Base-by-base conservation (phyloP, 2,888 invertebrate genomes). In the Chloroclystis v-ata region DNA sequence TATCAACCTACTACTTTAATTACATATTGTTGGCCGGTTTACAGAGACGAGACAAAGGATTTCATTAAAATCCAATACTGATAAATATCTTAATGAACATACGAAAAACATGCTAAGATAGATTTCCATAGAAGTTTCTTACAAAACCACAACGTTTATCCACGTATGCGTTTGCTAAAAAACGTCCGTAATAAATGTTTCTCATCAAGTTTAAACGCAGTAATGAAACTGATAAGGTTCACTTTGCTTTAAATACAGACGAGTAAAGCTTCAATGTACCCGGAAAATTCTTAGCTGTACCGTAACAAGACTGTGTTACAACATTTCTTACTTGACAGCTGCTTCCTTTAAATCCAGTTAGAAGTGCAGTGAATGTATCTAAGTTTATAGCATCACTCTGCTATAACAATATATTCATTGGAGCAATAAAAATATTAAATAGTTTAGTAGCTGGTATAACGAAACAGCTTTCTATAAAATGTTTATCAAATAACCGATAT, bases 301-400 rank as follows among this genome's bases (percentile, higher is more conserved):
- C 56, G 54, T 56, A 58, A 59, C 52, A 35, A 47, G 51, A 49
- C 54, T 53, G 53, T 57, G 63, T 62, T 62, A 66, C 64, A 67
- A 63, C 68, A 61, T 59, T 66, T 65, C 65, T 64, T 57, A 58
- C 56, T 54, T 60, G 75, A 70, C 71, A 70, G 72, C 67, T 67
- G 69, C 65, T 76, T 76, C 74, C 72, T 64, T 58, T 61, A 52
- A 55, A 61, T 67, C 63, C 57, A 64, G 59, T 61, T 56, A 52
- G 42, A 32, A 35, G 45, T 37, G 28, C 38, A 50, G 47, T 45
- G 35, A 49, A 52, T 30, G 42, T 40, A 48, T 11, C 29, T 10
- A 49, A 41, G 6, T 28, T 47, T 39, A 40, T 12, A n/a, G 28
- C 11, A 24, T 50, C 30, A 14, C 38, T 28, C 13, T 28, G 44